phyloP scores from a whole-genome alignment of 2,888 invertebrate genomes.

The Chloroclystis v-ata region DNA sequence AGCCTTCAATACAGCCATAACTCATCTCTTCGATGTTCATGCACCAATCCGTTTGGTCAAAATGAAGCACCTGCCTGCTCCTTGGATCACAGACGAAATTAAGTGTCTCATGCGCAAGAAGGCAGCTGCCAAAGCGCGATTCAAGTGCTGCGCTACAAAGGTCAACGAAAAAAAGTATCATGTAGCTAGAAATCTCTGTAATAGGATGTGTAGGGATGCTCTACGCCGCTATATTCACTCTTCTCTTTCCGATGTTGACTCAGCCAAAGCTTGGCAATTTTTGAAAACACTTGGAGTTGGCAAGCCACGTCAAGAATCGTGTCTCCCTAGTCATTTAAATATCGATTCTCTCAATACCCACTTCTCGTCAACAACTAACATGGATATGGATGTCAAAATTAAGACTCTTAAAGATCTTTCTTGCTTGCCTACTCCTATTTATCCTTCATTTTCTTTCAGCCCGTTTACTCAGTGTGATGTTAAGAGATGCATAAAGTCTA shows the following conservation, averaged over 20 bases:
- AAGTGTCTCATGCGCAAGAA: background rate
- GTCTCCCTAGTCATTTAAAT: background rate
- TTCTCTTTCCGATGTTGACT: no score
- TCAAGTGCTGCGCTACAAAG: background rate
- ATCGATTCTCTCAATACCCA: background rate
- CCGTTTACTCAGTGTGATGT: background rate
- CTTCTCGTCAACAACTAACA: background rate
- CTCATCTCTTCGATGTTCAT: background rate
- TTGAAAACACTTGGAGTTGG: background rate
- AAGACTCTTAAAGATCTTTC: background rate
- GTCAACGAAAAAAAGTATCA: background rate
- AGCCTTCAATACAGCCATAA: background rate
- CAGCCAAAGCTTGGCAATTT: background rate
- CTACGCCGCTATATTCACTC: no score
- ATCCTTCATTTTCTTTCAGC: background rate
- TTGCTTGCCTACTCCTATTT: background rate
- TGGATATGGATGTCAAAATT: background rate
- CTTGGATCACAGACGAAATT: no score
- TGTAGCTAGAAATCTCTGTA: no score
- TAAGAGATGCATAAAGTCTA: background rate
- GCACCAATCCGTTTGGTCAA: background rate
- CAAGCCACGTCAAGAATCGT: background rate
- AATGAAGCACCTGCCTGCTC: background rate
- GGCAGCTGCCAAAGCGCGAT: background rate
- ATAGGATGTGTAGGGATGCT: no score